Base-by-base conservation (phyloP, 2,113 vertebrate genomes). In the Heterotis niloticus region DNA sequence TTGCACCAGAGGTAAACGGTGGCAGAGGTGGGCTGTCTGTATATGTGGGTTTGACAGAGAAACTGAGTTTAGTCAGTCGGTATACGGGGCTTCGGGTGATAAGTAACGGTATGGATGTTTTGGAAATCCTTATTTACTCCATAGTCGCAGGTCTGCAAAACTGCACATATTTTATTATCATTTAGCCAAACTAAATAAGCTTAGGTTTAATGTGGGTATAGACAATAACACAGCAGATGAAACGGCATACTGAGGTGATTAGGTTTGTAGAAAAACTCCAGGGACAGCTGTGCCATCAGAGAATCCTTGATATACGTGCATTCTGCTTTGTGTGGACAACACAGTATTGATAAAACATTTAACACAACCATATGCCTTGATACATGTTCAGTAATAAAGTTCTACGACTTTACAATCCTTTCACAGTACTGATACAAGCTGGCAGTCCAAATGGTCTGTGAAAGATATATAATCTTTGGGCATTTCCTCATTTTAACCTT, bases 401-500 rank as follows among this genome's bases (percentile, higher is more conserved):
- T 78, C 73, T 84, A 80, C 84, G 82, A 81, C 77, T 82, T 81
- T 62, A 82, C 81, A 75, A 81, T 84, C 88, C 83, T 85, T 82
- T 81, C 67, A 20, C 23, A 79, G 76, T 78, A 82, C 76, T 79
- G 74, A 81, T 64, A 54, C 66, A 79, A 56, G 13, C 78, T 18
- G 24, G 51, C 64, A 62, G 52, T 78, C 57, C n/a, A 20, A 79
- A 83, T 11, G 62, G 56, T 81, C 51, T 17, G 64, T 76, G 74
- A 44, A 44, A 44, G 34, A 60, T n/a, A 10, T 28, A 12, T 76
- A 4, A 18, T 16, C 34, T 44, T 2, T 44, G 5, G n/a, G 17
- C 5, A 5, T 68, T 1, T 44, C 28, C 64, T 62, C 67, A 57
- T 62, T 29, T 14, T 44, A 16, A 23, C 78, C 23, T 23, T 68